phyloP scores from a whole-genome alignment of 2,888 invertebrate species.

The Autographa gamma region DNA sequence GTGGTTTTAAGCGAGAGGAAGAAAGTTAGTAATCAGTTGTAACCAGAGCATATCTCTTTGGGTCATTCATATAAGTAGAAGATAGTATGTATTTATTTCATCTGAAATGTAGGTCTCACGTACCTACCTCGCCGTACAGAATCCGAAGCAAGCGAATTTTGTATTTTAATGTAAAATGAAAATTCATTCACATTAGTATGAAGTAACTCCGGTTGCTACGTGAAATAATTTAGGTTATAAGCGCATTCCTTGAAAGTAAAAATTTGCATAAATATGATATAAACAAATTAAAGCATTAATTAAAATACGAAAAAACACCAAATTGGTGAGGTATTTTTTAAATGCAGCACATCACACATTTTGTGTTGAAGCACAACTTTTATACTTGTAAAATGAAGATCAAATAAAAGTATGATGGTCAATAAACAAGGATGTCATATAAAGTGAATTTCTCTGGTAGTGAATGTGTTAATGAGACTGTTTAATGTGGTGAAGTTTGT shows the following conservation, averaged over 20 bases:
- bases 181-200: slow-evolving; percentile 54
- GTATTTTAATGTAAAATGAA: slow-evolving; percentile 58
- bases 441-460: slow-evolving; percentile 52
- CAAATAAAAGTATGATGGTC: slow-evolving; percentile 32
- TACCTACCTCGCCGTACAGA: slow-evolving; percentile 53
- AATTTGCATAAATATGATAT: slow-evolving; percentile 47
- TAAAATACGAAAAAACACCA: slow-evolving; percentile 21
- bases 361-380: slow-evolving; percentile 18
- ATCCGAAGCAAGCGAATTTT: slow-evolving; percentile 50
- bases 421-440: slow-evolving; percentile 53
- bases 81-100: slow-evolving; percentile 60
- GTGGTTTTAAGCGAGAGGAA: slow-evolving; percentile 28
- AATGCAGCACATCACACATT: not conserved
- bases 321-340: slow-evolving; percentile 22
- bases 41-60: slow-evolving; percentile 57
- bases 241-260: slow-evolving; percentile 49
- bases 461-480: slow-evolving; percentile 54
- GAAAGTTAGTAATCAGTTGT: slow-evolving; percentile 46
- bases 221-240: slow-evolving; percentile 37
- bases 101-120: slow-evolving; percentile 64
- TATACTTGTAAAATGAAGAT: slow-evolving; percentile 24
- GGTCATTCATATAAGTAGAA: slow-evolving; percentile 50
- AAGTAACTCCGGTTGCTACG: slow-evolving; percentile 54
- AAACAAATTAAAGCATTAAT: slow-evolving; percentile 36
- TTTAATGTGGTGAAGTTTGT: slow-evolving; percentile 61